Evolutionary conservation across 2,113 vertebrate species (phyloP).

Genomic region (Cebidichthys violaceus): DNA sequence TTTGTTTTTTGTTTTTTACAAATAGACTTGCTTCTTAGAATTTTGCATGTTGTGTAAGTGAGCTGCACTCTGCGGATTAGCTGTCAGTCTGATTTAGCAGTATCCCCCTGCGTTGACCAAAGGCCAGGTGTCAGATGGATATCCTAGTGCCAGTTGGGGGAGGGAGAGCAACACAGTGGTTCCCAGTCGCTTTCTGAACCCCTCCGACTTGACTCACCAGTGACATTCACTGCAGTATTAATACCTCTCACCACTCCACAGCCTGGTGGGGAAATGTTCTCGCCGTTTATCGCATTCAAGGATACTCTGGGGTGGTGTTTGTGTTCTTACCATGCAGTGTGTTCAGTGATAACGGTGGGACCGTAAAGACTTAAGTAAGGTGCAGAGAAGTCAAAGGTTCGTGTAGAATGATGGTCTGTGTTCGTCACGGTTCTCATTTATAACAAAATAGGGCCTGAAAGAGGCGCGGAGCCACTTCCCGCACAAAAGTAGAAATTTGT

Average conservation of each 20-base stretch:
- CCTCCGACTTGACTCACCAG: conserved; percentile 27
- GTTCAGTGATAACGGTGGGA: background rate
- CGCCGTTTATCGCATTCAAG: conserved; percentile 20
- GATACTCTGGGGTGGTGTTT: conserved; percentile 33
- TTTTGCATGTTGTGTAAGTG: conserved; percentile 35
- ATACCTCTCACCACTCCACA: conserved; percentile 44
- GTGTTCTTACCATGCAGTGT: background rate
- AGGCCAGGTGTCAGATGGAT: conserved; percentile 75
- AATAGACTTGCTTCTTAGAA: conserved; percentile 59
- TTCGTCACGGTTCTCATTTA: background rate
- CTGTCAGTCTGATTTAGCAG: conserved; percentile 74
- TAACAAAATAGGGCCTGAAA: no score
- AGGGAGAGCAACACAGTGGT: conserved; percentile 31
- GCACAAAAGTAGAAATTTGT: no score
- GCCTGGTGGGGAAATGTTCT: conserved; percentile 26
- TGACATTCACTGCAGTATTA: conserved; percentile 67
- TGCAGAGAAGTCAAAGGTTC: background rate
- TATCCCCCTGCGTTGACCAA: conserved; percentile 56
- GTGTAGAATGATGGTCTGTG: background rate
- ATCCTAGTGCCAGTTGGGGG: conserved; percentile 51
- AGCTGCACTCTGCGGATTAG: conserved; percentile 52
- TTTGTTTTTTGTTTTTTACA: conserved; percentile 62
- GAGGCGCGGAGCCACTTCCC: no score
- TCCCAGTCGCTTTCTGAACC: conserved; percentile 50
- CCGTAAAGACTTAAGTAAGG: background rate